Conservation (phyloP, 37 sponge, comb jelly and placozoan species). For the Amphimedon queenslandica region DNA sequence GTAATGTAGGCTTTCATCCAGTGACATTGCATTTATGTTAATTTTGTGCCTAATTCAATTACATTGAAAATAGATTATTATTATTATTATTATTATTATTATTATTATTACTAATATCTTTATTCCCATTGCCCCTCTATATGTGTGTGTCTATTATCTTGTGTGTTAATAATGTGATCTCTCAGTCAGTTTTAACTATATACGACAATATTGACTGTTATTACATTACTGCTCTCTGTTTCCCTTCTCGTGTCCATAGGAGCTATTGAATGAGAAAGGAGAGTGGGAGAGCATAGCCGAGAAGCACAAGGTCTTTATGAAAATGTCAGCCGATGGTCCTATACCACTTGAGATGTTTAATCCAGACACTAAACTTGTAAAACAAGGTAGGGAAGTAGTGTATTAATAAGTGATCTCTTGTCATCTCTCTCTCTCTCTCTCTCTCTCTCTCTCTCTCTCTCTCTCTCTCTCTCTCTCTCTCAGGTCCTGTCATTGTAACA, state of each 20-base stretch:
- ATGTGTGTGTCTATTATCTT: no score
- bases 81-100: no score
- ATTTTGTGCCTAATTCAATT: no score
- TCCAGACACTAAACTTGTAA: slow-evolving; percentile 42
- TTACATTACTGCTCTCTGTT: no score
- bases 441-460: slow-evolving; percentile 8
- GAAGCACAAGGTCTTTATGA: slow-evolving; percentile 59
- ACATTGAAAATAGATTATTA: no score
- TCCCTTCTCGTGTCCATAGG: slow-evolving; percentile 16
- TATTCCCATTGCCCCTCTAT: no score
- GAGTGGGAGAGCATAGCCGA: slow-evolving; percentile 57
- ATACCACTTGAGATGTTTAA: slow-evolving; percentile 72
- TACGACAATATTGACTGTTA: no score
- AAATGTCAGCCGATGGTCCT: slow-evolving; percentile 48
- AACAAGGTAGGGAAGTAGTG: slow-evolving; percentile 29
- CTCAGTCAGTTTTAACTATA: no score
- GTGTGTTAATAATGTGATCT: no score
- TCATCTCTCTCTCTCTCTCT: neutral
- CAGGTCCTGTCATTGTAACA: slow-evolving; percentile 47
- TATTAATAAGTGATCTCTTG: neutral
- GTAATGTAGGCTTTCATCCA: no score
- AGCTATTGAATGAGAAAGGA: slow-evolving; percentile 36
- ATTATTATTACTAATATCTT: no score
- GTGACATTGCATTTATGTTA: no score
- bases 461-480: neutral